Percentiles rank a stretch among this genome's conserved stretches.
Conservation (phyloP, 2,888 invertebrate genomes). For the Cosmia pyralina region DNA sequence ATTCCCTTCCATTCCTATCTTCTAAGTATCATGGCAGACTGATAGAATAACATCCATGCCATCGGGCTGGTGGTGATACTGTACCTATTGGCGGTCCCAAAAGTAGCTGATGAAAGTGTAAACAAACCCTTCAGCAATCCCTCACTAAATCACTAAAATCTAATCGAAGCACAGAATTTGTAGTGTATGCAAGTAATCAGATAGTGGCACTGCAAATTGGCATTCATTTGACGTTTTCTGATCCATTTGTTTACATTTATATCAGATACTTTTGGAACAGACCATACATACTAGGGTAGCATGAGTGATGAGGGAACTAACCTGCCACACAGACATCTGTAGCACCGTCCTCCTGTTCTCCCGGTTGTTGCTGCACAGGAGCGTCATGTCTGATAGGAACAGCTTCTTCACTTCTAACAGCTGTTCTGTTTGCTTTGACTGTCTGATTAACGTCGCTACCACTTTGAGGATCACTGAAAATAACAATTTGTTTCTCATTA, state of each 20-base stretch:
- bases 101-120: too few species aligned
- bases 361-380: conserved; percentile 98
- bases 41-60: too few species aligned
- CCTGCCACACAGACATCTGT: conserved; percentile 99
- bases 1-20: background rate
- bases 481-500: conserved; percentile 5
- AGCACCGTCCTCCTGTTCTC: conserved; percentile 99
- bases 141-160: too few species aligned
- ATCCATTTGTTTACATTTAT: background rate
- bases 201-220: too few species aligned
- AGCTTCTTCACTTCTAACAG: conserved; percentile 98
- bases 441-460: conserved; percentile 98
- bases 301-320: conserved; percentile 33
- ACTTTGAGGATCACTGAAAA: conserved; percentile 98
- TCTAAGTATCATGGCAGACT: too few species aligned
- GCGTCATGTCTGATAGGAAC: conserved; percentile 99
- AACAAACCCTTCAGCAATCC: too few species aligned
- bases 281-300: background rate
- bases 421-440: conserved; percentile 98
- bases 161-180: too few species aligned
- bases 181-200: background rate
- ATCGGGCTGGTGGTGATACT: background rate
- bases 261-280: too few species aligned
- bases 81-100: background rate
- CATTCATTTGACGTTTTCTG: background rate